Evolutionary conservation across 1,140 invertebrate species (phyloP).

Genomic region (Octopus bimaculoides): DNA sequence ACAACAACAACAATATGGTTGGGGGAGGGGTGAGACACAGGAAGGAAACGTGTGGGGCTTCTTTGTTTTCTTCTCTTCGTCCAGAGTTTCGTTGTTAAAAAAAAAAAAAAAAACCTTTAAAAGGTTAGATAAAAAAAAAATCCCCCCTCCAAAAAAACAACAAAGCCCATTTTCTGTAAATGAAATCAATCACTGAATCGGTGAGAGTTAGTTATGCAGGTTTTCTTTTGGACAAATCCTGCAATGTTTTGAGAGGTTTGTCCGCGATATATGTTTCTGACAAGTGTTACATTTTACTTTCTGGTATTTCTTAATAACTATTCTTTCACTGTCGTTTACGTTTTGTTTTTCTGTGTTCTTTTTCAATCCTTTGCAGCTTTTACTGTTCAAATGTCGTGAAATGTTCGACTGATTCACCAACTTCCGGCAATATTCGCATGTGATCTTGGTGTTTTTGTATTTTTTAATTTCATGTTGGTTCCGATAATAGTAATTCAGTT

Average conservation of each 20-base stretch:
- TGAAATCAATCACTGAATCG: background rate
- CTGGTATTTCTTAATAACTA: background rate
- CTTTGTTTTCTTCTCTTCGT: background rate
- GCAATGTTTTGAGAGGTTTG: background rate
- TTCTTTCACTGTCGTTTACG: background rate
- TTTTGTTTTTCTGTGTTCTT: background rate
- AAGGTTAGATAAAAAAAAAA: background rate
- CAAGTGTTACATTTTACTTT: background rate
- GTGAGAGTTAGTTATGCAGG: background rate
- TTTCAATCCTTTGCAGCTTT: background rate
- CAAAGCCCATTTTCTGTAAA: background rate
- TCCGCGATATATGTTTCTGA: background rate
- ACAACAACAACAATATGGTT: background rate
- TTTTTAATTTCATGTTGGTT: background rate
- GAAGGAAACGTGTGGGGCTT: too few relatives aligned
- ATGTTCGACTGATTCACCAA: background rate
- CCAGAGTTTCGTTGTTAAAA: background rate
- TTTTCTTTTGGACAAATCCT: slow-evolving; percentile 1
- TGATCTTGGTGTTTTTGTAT: background rate
- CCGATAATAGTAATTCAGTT: background rate
- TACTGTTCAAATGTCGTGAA: background rate
- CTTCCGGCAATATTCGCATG: background rate
- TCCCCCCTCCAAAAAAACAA: background rate
- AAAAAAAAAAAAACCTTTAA: background rate
- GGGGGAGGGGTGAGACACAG: too few relatives aligned